Base-by-base conservation (phyloP, 2,797 vertebrate genomes). In the Mus caroli region DNA sequence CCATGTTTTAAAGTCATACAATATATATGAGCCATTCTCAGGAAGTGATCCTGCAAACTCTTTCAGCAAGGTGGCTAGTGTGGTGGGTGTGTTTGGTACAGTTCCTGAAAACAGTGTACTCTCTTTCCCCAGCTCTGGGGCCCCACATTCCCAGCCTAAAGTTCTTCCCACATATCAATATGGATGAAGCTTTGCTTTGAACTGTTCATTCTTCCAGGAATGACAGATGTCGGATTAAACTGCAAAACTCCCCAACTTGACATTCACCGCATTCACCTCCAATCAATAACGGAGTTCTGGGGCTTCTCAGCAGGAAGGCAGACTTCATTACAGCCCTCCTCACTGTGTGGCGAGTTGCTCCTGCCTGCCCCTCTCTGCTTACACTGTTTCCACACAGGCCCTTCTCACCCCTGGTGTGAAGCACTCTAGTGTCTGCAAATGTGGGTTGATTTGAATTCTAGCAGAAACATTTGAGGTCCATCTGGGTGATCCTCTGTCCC, bases 151-250 rank as follows among this genome's bases (percentile, higher is more conserved):
- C 97, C 97, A 98, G 98, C 90, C 96, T 91, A 78, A 96, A 97
- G 94, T 92, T 98, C 76, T 95, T 97, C 93, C 96, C 96, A 95
- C 92, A 98, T 92, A 98, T 98, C 97, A 97, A 96, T 97, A 98
- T 97, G 98, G 96, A 98, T 95, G 95, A 98, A 97, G 97, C 93
- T 97, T 98, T 97, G 96, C 98, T 97, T 97, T 98, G 97, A 97
- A 98, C 94, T 95, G 96, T 92, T 98, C 98, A 98, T 98, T 98
- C 98, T 98, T 98, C 96, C 97, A 98, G 97, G 98, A 98, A 98
- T 98, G 98, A 98, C 98, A 98, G 97, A 97, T 98, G 98, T 98
- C 97, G 83, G 98, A 98, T 98, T 97, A 97, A 97, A 98, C 96
- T 97, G 97, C 95, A 97, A 95, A 97, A 97, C 96, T 98, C 96